Evolutionary conservation across 2,797 vertebrate genomes (phyloP), one percentile per base, ranked within the genome.

Genomic region (Vultur gryphus): DNA sequence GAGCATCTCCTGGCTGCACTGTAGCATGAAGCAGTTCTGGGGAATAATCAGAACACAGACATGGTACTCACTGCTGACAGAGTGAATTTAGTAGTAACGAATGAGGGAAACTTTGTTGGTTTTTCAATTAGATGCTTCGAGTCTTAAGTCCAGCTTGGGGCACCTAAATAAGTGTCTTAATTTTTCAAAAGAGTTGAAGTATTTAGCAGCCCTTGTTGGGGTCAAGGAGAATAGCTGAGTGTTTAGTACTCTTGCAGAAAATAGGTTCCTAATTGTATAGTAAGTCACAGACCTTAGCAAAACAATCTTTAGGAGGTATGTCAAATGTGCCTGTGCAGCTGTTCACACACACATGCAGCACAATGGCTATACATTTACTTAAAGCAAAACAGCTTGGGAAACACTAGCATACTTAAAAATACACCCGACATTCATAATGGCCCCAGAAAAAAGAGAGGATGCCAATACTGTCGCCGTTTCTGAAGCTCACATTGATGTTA

Each of bases 221-320:
- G 67, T 91, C 48, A 70, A 85, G 49, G 23, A 95, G 52, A 76
- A 73, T 2, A 83, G 87, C 55, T 48, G 55, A 49, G 55, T 64
- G 65, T 83, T 80, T 70, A 85, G 64, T 44, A 80, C 28, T 83
- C 31, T 41, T 62, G 78, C 67, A 80, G 87, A 85, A 94, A 95
- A 93, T 11, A 84, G 16, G 49, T 80, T 80, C 37, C 20, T 73
- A 89, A 80, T 29, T 41, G 52, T 41, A 51, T 1, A 44, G 67
- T 46, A 87, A 80, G 78, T 64, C 52, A 71, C 46, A 83, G 64
- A 87, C 39, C 55, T 77, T 26, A 67, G 67, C 67, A 85, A 80
- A 94, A 82, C 71, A 44, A 23, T 46, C 24, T 80, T 62, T 49
- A 62, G 64, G 55, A 66, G 35, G 52, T 52, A 31, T 11, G 33